Conservation (phyloP, 37 sponge, comb jelly and placozoan species). For the Ianthella basta region DNA sequence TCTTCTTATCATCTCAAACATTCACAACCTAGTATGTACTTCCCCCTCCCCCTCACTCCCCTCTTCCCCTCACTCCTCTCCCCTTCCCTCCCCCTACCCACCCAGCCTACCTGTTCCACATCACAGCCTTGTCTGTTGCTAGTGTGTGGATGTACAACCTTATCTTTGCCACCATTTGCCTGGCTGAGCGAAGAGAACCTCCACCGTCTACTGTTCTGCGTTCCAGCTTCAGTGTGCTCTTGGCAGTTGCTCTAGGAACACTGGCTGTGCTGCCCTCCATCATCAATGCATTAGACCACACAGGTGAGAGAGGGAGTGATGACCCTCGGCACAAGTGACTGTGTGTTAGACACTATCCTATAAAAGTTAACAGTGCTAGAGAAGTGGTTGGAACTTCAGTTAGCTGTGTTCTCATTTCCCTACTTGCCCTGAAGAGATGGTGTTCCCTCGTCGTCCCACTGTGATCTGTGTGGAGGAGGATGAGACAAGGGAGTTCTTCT, state of each 20-base stretch:
- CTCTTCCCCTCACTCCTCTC: too few relatives aligned
- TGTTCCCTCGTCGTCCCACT: slow-evolving; percentile 6
- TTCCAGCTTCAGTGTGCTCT: not conserved
- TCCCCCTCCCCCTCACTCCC: too few relatives aligned
- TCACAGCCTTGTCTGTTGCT: not conserved
- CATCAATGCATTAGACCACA: not conserved
- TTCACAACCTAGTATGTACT: too few relatives aligned
- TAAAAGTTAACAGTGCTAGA: too few relatives aligned
- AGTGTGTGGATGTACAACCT: not conserved
- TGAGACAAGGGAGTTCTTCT: not conserved
- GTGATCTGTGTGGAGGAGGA: not conserved
- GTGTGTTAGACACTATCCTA: too few relatives aligned
- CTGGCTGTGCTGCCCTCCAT: not conserved
- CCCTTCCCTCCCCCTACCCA: too few relatives aligned
- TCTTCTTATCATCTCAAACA: too few relatives aligned
- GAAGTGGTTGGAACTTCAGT: too few relatives aligned
- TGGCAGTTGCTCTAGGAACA: not conserved
- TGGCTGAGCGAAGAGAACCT: not conserved
- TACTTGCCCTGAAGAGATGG: not conserved
- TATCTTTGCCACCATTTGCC: not conserved
- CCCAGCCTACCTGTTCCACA: not conserved
- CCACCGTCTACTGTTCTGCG: not conserved
- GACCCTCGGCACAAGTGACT: too few relatives aligned
- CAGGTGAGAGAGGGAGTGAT: too few relatives aligned
- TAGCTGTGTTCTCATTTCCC: too few relatives aligned